phyloP scores from a whole-genome alignment of 1,140 invertebrate species.

The Aplysia californica region DNA sequence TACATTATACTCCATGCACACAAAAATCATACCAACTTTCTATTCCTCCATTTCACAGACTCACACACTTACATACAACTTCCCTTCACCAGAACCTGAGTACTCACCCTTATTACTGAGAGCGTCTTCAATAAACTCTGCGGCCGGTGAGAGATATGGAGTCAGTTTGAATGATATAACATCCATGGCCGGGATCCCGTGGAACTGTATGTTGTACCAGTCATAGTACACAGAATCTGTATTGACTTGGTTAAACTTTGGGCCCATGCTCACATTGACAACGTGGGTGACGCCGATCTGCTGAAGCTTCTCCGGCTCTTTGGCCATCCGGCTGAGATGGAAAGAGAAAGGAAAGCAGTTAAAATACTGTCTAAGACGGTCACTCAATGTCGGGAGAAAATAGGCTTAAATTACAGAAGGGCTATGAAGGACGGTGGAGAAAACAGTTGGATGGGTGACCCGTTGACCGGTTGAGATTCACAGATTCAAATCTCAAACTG shows the following conservation, averaged over 20 bases:
- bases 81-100: too few relatives aligned
- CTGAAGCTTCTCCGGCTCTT: conserved; percentile 58
- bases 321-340: conserved; percentile 66
- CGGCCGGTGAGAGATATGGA: conserved; percentile 80
- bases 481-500: too few relatives aligned
- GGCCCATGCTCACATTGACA: conserved; percentile 67
- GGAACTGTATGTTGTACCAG: conserved; percentile 76
- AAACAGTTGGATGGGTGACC: not conserved
- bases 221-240: conserved; percentile 75
- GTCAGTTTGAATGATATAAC: conserved; percentile 80
- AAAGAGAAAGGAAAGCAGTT: conserved; percentile 23
- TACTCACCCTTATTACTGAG: too few relatives aligned
- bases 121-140: conserved; percentile 84
- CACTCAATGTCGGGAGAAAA: not conserved
- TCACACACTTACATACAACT: too few relatives aligned
- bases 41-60: too few relatives aligned
- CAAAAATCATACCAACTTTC: too few relatives aligned
- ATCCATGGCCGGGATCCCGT: conserved; percentile 84
- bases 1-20: too few relatives aligned
- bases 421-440: not conserved
- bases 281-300: conserved; percentile 66
- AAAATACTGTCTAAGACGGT: not conserved
- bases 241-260: conserved; percentile 60
- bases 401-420: not conserved
- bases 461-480: not conserved